Percentiles rank a stretch among this genome's conserved stretches.
Conservation (phyloP, 1,140 invertebrate genomes). For the Dendroctonus ponderosae region DNA sequence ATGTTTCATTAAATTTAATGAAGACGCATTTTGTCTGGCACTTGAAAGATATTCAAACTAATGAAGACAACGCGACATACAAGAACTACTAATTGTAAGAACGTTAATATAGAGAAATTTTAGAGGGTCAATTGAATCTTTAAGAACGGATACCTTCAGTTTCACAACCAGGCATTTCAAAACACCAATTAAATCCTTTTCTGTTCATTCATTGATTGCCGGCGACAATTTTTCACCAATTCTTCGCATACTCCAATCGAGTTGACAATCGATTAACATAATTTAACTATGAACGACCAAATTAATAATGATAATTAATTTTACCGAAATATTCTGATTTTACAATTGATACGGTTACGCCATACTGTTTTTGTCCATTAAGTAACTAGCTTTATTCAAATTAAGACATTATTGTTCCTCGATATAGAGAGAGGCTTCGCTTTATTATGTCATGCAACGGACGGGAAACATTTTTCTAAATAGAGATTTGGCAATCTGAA, state of each 20-base stretch:
- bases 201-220: constrained; percentile 4
- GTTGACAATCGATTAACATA: constrained; percentile 24
- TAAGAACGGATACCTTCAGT: no score
- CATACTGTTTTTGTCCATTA: constrained; percentile 9
- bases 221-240: constrained; percentile 9
- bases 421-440: not conserved
- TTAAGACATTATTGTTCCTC: constrained; percentile 19
- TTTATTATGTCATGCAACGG: not conserved
- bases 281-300: not conserved
- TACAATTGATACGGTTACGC: constrained; percentile 4
- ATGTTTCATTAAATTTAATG: no score
- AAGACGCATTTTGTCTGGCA: no score
- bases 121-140: no score
- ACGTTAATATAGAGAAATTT: no score
- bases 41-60: no score
- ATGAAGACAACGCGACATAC: no score
- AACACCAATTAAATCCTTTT: not conserved
- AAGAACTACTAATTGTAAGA: no score
- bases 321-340: constrained; percentile 13
- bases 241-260: constrained; percentile 7
- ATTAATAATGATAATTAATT: constrained; percentile 18
- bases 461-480: not conserved
- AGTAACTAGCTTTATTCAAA: constrained; percentile 20
- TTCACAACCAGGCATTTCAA: no score
- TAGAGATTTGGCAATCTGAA: not conserved